Conservation (phyloP, 2,888 invertebrate genomes). For the Ptycholaimellus sp. region DNA sequence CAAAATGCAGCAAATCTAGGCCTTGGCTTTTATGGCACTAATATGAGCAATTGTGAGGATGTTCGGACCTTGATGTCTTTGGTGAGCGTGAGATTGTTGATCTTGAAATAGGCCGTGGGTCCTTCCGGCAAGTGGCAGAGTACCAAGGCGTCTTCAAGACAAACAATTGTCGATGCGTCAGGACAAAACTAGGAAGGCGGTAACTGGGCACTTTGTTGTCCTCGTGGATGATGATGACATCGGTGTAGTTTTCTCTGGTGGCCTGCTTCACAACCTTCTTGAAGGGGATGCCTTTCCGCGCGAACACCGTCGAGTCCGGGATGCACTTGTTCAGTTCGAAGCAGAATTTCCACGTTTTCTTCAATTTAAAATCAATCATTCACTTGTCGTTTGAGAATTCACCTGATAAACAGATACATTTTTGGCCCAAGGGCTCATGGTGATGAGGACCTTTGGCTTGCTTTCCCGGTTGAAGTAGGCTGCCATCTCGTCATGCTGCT, state of each 20-base stretch:
- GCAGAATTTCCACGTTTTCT: conserved; percentile 46
- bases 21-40: no score
- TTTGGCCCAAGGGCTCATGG: conserved; percentile 71
- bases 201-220: conserved; percentile 59
- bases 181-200: conserved; percentile 12
- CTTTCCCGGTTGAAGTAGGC: conserved; percentile 58
- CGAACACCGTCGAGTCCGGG: conserved; percentile 65
- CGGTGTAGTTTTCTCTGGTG: conserved; percentile 49
- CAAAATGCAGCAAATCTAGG: neutral
- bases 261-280: conserved; percentile 76
- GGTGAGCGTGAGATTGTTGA: conserved; percentile 71
- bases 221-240: conserved; percentile 76
- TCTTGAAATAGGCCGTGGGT: conserved; percentile 79
- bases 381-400: neutral
- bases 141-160: conserved; percentile 34
- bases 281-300: conserved; percentile 62
- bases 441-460: conserved; percentile 82
- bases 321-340: conserved; percentile 66
- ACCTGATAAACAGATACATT: conserved; percentile 4
- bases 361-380: conserved; percentile 4
- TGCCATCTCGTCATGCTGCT: conserved; percentile 59
- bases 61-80: conserved; percentile 51
- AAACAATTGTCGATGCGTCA: neutral
- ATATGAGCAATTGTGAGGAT: no score
- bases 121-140: conserved; percentile 81